Base-by-base conservation (phyloP, 2,888 invertebrate species). In the Druceiella hillmani region DNA sequence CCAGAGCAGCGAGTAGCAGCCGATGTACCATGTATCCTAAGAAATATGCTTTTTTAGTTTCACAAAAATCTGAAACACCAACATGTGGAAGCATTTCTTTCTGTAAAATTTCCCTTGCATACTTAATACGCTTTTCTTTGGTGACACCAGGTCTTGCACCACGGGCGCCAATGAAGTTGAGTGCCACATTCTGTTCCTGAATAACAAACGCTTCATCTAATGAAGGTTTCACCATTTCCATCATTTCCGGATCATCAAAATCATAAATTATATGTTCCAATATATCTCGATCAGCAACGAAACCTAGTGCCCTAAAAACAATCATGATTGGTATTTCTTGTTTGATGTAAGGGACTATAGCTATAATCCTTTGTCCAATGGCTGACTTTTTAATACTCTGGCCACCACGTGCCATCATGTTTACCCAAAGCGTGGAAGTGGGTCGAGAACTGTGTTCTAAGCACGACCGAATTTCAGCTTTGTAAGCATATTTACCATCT, bases 141-240 rank as follows among this genome's bases (percentile, higher is more conserved):
- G 98, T 95, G 0, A 99, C 98, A 61, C 99, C 99, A 5, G 99
- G 97, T 33, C 90, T 77, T 15, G 97, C 97, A 50, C 99, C 98
- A 63, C 99, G 82, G 6, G 95, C 84, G 48, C 99, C 99, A 55
- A 99, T 99, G 55, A 99, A 99, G 66, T 97, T 99, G 11, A 99
- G 71, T 0, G 99, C 99, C 3, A 99, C 95, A 70, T 90, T 95
- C 63, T 99, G 99, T 60, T 99, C 99, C 67, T 99, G 98, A 50
- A 99, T 94, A 0, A 98, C 98, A 66, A 99, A 99, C 27, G 99
- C 99, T 70, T 99, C 99, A 66, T 99, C 99, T 38, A 99, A 68
- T 0, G 98, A 98, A 1, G 99, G 99, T 62, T 99, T 99, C 0
- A 95, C 97, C 97, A 99, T 98, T 78, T 99, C 99, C 98, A 99